Evolutionary conservation across 2,113 vertebrate species (phyloP).

Genomic region (Cyprinodon variegatus): DNA sequence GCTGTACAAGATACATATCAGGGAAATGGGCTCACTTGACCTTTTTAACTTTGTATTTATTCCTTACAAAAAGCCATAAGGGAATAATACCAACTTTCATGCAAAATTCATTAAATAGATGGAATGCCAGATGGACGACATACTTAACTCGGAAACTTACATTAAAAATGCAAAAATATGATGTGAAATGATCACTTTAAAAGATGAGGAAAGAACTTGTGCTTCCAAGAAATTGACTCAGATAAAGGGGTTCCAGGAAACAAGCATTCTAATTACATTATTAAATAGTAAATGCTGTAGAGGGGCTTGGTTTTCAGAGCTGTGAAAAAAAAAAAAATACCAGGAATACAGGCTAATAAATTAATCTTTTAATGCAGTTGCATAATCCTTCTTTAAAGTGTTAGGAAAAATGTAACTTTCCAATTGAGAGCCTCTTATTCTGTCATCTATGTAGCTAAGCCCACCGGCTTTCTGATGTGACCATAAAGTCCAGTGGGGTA

Average conservation of each 20-base stretch:
- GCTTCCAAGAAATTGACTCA: conserved; percentile 1
- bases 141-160: background rate
- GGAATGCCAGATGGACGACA: background rate
- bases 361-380: no score
- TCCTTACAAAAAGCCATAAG: conserved; percentile 14
- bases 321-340: conserved; percentile 1
- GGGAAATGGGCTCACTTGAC: conserved; percentile 46
- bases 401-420: no score
- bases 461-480: no score
- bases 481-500: background rate
- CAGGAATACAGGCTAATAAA: no score
- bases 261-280: background rate
- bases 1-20: conserved; percentile 38
- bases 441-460: no score
- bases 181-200: background rate
- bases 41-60: conserved; percentile 26
- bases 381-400: no score
- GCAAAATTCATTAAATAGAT: conserved; percentile 1
- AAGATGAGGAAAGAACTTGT: background rate
- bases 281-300: background rate
- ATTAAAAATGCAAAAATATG: conserved; percentile 4
- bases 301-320: conserved; percentile 4
- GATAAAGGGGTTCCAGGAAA: background rate
- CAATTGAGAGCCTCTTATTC: no score
- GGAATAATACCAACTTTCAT: background rate